Conservation (phyloP, 2,888 invertebrate species). For the Tortrix viridana region DNA sequence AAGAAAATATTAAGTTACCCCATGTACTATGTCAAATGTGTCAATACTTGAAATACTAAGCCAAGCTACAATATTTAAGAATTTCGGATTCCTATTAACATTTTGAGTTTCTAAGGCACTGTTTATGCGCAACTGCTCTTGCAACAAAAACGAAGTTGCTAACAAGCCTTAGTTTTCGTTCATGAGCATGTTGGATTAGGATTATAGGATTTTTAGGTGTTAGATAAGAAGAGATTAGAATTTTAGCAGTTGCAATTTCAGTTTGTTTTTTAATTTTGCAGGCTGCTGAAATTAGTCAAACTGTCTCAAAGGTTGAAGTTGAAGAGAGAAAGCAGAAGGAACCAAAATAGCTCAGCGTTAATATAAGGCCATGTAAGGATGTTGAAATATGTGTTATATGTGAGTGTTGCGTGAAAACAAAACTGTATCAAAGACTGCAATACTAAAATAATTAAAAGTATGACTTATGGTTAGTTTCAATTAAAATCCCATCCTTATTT, state of each 20-base stretch:
- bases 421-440: conserved; percentile 30
- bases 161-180: no score
- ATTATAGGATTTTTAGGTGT: no score
- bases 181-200: no score
- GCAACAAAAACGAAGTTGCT: no score
- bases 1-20: no score
- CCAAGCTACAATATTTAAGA: no score
- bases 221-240: no score
- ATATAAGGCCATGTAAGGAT: not conserved
- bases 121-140: no score
- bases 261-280: conserved; percentile 55
- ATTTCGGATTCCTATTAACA: no score
- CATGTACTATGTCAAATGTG: no score
- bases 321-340: conserved; percentile 61
- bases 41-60: no score
- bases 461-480: not conserved
- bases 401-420: conserved; percentile 18
- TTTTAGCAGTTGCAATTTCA: not conserved
- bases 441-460: conserved; percentile 13
- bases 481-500: not conserved
- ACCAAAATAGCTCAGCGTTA: conserved; percentile 39
- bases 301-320: conserved; percentile 74
- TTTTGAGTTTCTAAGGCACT: no score
- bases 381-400: conserved; percentile 21
- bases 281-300: conserved; percentile 75